Evolutionary conservation across 2,888 invertebrate species (phyloP).

Genomic region (Oxytorus armatus): DNA sequence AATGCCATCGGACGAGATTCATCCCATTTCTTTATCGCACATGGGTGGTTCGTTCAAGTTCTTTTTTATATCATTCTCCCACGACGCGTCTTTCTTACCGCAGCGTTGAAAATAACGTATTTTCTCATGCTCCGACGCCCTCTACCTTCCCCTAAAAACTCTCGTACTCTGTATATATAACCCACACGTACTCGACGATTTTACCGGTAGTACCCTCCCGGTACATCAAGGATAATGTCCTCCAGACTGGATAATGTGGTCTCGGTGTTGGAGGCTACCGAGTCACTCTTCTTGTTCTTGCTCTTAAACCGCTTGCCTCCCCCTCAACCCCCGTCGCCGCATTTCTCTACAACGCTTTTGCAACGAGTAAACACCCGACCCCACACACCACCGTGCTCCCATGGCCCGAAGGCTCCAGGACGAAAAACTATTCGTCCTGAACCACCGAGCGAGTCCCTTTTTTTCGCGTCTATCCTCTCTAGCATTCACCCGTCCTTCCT

Average conservation of each 20-base stretch:
- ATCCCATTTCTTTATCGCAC: constrained; percentile 53
- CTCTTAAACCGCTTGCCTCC: constrained; percentile 64
- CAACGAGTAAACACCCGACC: constrained; percentile 10
- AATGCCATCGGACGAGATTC: constrained; percentile 38
- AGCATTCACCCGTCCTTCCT: constrained; percentile 33
- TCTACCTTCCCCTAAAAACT: constrained; percentile 5
- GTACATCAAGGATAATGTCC: constrained; percentile 68
- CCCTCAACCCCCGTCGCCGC: constrained; percentile 8
- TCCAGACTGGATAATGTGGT: constrained; percentile 71
- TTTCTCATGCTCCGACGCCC: constrained; percentile 38
- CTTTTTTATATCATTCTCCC: constrained; percentile 59
- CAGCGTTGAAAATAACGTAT: constrained; percentile 51
- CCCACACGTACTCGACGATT: constrained; percentile 57
- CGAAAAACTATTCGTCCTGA: constrained; percentile 72
- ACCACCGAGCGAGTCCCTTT: constrained; percentile 33
- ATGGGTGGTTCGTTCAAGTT: constrained; percentile 39
- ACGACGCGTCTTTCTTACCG: constrained; percentile 38
- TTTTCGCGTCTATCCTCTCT: constrained; percentile 40
- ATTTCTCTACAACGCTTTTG: constrained; percentile 24
- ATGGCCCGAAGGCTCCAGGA: constrained; percentile 53
- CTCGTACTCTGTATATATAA: constrained; percentile 38
- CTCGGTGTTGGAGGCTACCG: constrained; percentile 70
- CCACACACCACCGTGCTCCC: constrained; percentile 15
- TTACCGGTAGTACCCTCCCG: constrained; percentile 60
- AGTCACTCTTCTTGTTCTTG: constrained; percentile 75